These are phyloP conservation scores for Microtus richardsoni DNA, from an alignment of 2,113 vertebrate species.

Conservation along the genomic window DNA sequence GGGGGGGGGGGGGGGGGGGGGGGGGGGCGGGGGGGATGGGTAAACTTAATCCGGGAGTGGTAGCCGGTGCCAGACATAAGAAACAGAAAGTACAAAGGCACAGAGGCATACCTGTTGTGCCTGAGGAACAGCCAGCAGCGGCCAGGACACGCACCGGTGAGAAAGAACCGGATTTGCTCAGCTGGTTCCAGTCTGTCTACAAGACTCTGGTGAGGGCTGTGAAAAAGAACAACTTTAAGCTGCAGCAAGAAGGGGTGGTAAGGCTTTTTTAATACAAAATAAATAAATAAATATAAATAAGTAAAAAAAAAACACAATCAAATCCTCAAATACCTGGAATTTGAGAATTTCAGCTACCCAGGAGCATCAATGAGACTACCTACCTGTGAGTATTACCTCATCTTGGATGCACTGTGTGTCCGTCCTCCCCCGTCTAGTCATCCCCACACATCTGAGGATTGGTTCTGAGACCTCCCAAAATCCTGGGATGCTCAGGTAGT, in stretches of 20 bases:
- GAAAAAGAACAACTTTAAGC: not conserved
- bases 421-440: not conserved
- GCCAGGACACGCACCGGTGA: not conserved
- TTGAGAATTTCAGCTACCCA: not conserved
- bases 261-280: not conserved
- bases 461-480: not conserved
- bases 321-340: not conserved
- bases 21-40: not conserved
- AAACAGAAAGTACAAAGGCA: not conserved
- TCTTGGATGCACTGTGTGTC: not conserved
- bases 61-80: not conserved
- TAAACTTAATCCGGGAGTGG: not conserved
- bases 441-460: not conserved
- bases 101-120: too few species aligned
- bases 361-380: not conserved
- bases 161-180: not conserved
- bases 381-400: constrained; percentile 16
- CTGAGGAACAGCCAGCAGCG: not conserved
- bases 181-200: not conserved
- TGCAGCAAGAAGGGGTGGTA: not conserved
- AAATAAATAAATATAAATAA: too few species aligned
- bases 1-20: too few species aligned
- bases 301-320: not conserved
- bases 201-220: not conserved
- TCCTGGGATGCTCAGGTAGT: not conserved